phyloP scores from a whole-genome alignment of 1,140 invertebrate genomes.

The Archegozetes longisetosus region DNA sequence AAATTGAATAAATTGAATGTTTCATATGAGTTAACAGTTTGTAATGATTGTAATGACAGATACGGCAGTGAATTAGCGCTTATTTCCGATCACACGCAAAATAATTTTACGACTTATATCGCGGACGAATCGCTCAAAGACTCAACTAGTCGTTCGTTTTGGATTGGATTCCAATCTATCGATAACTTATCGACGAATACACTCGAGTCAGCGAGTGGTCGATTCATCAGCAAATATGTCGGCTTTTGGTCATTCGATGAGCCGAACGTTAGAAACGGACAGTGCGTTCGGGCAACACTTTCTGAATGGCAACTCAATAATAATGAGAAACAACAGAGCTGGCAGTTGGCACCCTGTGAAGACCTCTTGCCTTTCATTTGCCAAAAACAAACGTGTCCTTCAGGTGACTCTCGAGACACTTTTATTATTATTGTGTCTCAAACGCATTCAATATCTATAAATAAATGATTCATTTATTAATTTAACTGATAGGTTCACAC shows the following conservation, averaged over 20 bases:
- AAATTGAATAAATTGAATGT: not conserved
- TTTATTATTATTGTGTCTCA: not conserved
- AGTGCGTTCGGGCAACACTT: conserved; percentile 60
- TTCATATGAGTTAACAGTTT: not conserved
- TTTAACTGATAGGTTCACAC: conserved; percentile 46
- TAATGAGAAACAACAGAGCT: conserved; percentile 38
- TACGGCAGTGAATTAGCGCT: conserved; percentile 82
- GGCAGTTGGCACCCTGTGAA: conserved; percentile 84
- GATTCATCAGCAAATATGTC: conserved; percentile 77
- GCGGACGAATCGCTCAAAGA: conserved; percentile 34
- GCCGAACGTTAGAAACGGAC: conserved; percentile 63
- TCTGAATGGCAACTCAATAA: conserved; percentile 28
- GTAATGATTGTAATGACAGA: conserved; percentile 33
- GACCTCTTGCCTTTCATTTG: conserved; percentile 86
- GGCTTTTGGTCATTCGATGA: conserved; percentile 42
- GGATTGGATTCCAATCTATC: conserved; percentile 55
- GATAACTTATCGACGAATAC: conserved; percentile 84
- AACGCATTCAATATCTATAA: conserved; percentile 6
- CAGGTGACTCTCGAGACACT: conserved; percentile 37
- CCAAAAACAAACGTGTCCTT: conserved; percentile 70
- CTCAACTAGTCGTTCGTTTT: conserved; percentile 13
- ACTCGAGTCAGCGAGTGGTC: conserved; percentile 75
- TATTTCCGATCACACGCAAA: conserved; percentile 71
- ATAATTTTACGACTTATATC: conserved; percentile 69
- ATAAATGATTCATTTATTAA: not conserved